These are phyloP conservation scores for Thripadectes ignobilis DNA, from an alignment of 2,797 vertebrate species.

Conservation along the genomic window DNA sequence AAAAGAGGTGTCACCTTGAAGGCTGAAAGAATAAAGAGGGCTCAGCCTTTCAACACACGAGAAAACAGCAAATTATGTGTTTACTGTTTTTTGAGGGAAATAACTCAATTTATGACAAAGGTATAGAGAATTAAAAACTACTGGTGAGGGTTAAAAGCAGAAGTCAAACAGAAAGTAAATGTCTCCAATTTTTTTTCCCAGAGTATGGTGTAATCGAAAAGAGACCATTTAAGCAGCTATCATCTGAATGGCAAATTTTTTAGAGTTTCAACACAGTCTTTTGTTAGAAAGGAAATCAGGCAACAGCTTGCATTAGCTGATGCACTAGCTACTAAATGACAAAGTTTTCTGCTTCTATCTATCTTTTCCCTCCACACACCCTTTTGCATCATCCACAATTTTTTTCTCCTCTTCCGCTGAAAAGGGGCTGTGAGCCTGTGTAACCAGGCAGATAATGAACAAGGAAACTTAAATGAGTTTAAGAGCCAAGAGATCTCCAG, in stretches of 20 bases:
- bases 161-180: neutral
- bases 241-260: neutral
- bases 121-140: conserved; percentile 14
- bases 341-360: neutral
- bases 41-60: neutral
- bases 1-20: neutral
- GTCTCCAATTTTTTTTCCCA: neutral
- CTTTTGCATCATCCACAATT: neutral
- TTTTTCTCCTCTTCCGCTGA: neutral
- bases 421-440: neutral
- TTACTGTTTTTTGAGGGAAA: neutral
- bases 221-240: neutral
- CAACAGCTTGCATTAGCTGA: neutral
- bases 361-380: neutral
- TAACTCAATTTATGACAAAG: neutral
- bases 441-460: neutral
- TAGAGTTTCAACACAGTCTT: neutral
- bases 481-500: neutral
- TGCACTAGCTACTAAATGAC: neutral
- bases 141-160: conserved; percentile 16
- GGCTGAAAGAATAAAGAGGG: neutral
- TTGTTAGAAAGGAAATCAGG: neutral
- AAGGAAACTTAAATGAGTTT: neutral
- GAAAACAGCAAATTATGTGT: neutral
- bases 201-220: neutral